These are phyloP conservation scores for Daktulosphaira vitifoliae DNA, from an alignment of 1,140 invertebrate genomes.

Conservation along the genomic window DNA sequence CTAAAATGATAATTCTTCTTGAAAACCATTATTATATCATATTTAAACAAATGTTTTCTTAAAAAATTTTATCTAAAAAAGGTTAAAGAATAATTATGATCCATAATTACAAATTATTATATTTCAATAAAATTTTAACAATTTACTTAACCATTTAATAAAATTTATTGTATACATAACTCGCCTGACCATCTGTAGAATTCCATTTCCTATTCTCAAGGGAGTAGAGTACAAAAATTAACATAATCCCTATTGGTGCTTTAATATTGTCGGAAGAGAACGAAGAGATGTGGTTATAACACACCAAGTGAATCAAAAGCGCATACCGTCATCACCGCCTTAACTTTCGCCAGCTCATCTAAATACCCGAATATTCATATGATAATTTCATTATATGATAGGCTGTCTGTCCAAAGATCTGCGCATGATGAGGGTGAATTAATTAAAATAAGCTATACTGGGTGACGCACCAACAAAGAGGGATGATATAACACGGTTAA, in stretches of 20 bases:
- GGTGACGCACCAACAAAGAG: background rate
- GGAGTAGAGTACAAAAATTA: background rate
- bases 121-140: too few species aligned
- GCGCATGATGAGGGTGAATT: slow-evolving; percentile 11
- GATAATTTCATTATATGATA: background rate
- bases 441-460: slow-evolving; percentile 23
- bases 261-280: slow-evolving; percentile 12
- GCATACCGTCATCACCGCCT: background rate
- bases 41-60: too few species aligned
- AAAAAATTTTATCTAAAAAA: too few species aligned
- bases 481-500: slow-evolving; percentile 10
- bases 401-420: background rate
- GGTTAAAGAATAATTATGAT: too few species aligned
- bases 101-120: too few species aligned
- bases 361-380: slow-evolving; percentile 22
- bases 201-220: background rate
- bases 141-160: too few species aligned
- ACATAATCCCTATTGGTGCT: slow-evolving; percentile 21
- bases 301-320: slow-evolving; percentile 14
- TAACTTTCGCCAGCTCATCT: background rate
- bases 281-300: background rate
- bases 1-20: too few species aligned
- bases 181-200: too few species aligned
- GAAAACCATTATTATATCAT: too few species aligned
- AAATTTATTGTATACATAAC: too few species aligned